phyloP scores from a whole-genome alignment of 2,797 vertebrate species.

The Toxotes lorentzi region DNA sequence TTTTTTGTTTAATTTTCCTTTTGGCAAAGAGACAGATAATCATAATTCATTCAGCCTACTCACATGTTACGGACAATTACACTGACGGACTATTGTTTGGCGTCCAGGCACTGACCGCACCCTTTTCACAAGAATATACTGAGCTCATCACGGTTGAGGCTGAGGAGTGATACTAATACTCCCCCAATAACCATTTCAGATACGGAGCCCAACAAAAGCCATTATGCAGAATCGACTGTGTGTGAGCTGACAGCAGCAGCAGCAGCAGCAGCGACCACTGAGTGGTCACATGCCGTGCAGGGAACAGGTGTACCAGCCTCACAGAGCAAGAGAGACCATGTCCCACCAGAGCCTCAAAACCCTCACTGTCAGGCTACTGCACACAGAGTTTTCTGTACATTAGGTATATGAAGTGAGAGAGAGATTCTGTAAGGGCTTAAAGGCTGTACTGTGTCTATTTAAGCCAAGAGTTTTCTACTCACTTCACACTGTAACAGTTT shows the following conservation, averaged over 20 bases:
- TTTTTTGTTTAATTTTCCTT: conserved; percentile 17
- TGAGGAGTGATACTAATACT: not conserved
- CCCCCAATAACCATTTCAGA: not conserved
- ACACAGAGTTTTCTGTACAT: not conserved
- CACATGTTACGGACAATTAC: not conserved
- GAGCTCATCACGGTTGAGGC: not conserved
- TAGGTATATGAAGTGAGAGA: not conserved
- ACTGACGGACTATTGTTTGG: not conserved
- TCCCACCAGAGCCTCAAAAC: not conserved
- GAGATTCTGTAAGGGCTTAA: not conserved
- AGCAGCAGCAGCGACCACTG: not conserved
- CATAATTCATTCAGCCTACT: conserved; percentile 7
- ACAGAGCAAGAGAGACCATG: not conserved
- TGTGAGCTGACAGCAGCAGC: not conserved
- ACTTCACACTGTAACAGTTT: not conserved
- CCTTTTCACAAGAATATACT: too few relatives aligned
- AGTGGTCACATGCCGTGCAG: not conserved
- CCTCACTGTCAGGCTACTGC: not conserved
- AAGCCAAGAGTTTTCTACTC: too few relatives aligned
- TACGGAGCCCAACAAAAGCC: not conserved
- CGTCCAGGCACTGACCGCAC: not conserved
- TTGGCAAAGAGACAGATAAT: not conserved
- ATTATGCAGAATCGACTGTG: not conserved
- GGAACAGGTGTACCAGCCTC: not conserved
- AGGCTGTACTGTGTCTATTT: not conserved